Evolutionary conservation across 2,888 invertebrate genomes (phyloP).

Genomic region (Imbricaverruca yamaguchii): DNA sequence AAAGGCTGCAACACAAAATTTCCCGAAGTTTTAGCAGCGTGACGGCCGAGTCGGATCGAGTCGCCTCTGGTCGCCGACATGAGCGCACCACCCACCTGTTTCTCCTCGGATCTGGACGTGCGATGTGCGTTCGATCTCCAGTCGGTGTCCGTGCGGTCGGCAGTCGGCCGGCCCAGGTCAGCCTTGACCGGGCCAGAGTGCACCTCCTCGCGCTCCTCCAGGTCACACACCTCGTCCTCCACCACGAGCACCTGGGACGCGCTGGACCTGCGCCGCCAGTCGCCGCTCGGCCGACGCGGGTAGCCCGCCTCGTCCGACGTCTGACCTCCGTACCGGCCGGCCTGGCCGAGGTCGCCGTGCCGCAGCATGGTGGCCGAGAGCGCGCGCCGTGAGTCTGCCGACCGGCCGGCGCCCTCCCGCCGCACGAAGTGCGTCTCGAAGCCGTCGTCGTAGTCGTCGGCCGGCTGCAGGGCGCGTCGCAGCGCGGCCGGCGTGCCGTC

Average conservation of each 20-base stretch:
- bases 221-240: constrained; percentile 6
- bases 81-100: not conserved
- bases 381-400: not conserved
- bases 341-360: not conserved
- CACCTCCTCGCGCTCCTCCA: constrained; percentile 10
- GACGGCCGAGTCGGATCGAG: too few relatives aligned
- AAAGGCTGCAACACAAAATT: too few relatives aligned
- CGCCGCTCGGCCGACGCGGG: not conserved
- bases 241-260: not conserved
- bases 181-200: not conserved
- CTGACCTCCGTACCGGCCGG: too few relatives aligned
- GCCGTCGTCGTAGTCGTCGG: not conserved
- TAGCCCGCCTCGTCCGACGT: not conserved
- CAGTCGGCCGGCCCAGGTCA: not conserved
- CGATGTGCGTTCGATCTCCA: too few relatives aligned
- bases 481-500: not conserved
- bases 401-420: not conserved
- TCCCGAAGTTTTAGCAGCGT: too few relatives aligned
- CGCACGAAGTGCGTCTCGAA: not conserved
- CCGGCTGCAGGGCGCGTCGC: not conserved
- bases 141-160: too few relatives aligned
- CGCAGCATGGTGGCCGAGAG: not conserved
- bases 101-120: too few relatives aligned
- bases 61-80: too few relatives aligned
- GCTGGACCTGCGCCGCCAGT: constrained; percentile 5